Evolutionary conservation across 2,113 vertebrate species (phyloP), one percentile per base, ranked within the genome.

Genomic region (Cryptoleucopteryx plumbea): DNA sequence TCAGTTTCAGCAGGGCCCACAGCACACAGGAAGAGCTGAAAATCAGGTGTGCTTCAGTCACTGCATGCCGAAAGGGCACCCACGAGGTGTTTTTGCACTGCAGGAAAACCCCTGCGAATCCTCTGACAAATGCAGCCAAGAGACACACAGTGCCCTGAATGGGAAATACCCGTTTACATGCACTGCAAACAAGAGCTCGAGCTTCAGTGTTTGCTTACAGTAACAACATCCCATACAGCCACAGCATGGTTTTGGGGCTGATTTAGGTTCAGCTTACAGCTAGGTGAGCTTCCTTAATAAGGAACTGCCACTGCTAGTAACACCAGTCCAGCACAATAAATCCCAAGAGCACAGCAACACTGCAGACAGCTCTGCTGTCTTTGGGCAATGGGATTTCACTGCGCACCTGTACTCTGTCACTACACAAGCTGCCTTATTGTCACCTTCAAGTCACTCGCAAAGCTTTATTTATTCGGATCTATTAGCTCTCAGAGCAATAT

Each of bases 161-260:
- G 56, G 83, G 50, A 67, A 94, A 84, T 3, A 32, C 1, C n/a
- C 6, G 0, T 34, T 43, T 11, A 32, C 10, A 2, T 1, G 13
- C n/a, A n/a, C 61, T 47, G 61, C 38, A 56, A 47, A 48, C 36
- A 27, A 52, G 50, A 43, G 29, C 61, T n/a, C 1, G 0, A 42
- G 38, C 62, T 31, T 6, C 73, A 16, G 52, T 0, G 0, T 2
- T 45, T 56, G 50, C 45, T 74, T 34, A 48, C 8, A 52, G 38
- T 7, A 70, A 56, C 18, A 45, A 20, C 0, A 0, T 21, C 36
- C 53, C 45, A 7, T 0, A 2, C 22, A 47, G 79, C 45, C 53
- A 21, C 32, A 61, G 36, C 6, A 23, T 0, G 3, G 85, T 66
- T 79, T 11, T 32, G 47, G 74, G 82, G 38, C 58, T 19, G 38